Conservation (phyloP, 2,113 vertebrate species). For the Pterocles orientalis region DNA sequence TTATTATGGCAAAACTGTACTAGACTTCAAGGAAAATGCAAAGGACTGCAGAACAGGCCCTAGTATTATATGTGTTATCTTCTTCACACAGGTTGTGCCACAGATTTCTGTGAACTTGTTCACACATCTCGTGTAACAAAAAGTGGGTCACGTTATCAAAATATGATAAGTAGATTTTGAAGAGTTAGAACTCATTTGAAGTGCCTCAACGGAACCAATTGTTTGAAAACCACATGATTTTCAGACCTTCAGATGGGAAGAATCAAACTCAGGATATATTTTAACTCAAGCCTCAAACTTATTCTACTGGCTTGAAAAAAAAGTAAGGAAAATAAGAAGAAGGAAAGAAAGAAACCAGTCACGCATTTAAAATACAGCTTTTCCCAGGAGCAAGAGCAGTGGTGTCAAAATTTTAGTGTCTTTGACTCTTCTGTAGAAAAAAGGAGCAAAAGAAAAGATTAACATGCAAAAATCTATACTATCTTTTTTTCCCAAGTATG, state of each 20-base stretch:
- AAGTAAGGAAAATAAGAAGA: not conserved
- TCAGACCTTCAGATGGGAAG: not conserved
- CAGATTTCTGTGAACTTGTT: not conserved
- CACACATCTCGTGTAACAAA: not conserved
- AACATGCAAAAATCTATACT: not conserved
- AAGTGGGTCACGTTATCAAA: not conserved
- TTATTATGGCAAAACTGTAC: not conserved
- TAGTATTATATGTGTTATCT: not conserved
- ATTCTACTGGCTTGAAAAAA: not conserved
- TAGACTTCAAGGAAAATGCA: not conserved
- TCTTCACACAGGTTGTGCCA: not conserved
- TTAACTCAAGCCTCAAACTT: not conserved
- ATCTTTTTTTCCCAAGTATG: not conserved
- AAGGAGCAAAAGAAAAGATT: not conserved
- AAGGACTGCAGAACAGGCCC: not conserved
- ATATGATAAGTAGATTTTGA: not conserved
- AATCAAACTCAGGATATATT: not conserved
- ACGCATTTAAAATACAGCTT: not conserved
- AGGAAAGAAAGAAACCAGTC: not conserved
- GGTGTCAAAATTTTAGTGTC: not conserved
- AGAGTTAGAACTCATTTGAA: not conserved
- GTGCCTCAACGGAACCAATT: not conserved
- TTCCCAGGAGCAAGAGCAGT: not conserved
- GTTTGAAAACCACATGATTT: not conserved
- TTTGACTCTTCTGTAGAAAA: not conserved